Evolutionary conservation across 2,113 vertebrate genomes (phyloP), one percentile per base, ranked within the genome.

Genomic region (Carassius carassius): DNA sequence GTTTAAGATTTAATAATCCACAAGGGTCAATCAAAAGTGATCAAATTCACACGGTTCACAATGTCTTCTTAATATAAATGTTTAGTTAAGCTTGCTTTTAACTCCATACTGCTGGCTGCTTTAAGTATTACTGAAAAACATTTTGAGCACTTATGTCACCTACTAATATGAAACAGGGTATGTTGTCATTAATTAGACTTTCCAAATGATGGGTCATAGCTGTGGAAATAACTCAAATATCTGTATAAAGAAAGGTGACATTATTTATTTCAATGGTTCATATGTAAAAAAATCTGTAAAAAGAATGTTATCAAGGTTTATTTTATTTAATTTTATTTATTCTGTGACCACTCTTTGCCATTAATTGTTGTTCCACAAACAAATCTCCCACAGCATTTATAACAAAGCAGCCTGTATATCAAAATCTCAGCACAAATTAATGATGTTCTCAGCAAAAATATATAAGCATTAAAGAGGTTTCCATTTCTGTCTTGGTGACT

Each of bases 401-500:
- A 78, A 41, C 74, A 5, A 76, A 51, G 16, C 25, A 54, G 47
- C 25, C 9, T n/a, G 1, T 14, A 32, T 41, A 60, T 1, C 3
- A 78, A 8, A 1, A 58, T 78, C 6, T 62, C 76, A 41, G 3
- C 35, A 62, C 54, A 83, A 17, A 14, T 5, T 54, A 5, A 54
- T 54, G 4, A 54, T 54, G 51, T 54, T 17, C 51, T 54, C 51
- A 17, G 16, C 51, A 54, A 5, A 47, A 47, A 29, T 19, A 44
- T 29, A 19, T 1, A 44, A 47, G 23, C 37, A 49, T 44, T 65
- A 65, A 80, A 47, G 17, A 62, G 77, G 78, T 37, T 73, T 63
- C n/a, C n/a, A 70, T 73, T 60, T 85, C 56, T 47, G 63, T 78
- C 83, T 44, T 75, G 81, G 69, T 65, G 56, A 74, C 63, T 75